Evolutionary conservation across 2,888 invertebrate species (phyloP).

Genomic region (Kryphioiulus occultus): DNA sequence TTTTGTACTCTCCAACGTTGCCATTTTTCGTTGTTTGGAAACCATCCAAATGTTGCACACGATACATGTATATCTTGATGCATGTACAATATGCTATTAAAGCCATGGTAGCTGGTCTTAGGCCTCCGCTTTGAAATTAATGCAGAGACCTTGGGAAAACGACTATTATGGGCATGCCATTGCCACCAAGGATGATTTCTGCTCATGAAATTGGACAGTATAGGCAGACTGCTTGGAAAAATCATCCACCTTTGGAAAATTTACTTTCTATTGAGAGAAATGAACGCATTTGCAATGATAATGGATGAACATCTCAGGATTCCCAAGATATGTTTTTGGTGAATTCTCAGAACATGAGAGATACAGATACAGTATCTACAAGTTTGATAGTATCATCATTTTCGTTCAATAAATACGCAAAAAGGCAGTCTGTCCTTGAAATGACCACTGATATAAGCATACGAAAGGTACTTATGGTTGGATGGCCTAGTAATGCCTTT

Average conservation of each 20-base stretch:
- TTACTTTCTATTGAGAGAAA: too few species aligned
- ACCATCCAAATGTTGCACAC: constrained; percentile 7
- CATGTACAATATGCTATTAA: constrained; percentile 1
- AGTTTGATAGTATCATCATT: too few species aligned
- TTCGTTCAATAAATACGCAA: too few species aligned
- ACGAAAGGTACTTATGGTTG: not conserved
- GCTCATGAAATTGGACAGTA: not conserved
- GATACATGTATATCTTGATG: not conserved
- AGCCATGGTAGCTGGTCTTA: not conserved
- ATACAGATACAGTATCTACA: too few species aligned
- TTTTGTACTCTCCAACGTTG: not conserved
- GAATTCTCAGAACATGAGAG: too few species aligned
- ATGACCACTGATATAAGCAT: too few species aligned
- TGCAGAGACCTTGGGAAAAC: not conserved
- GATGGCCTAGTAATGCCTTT: not conserved
- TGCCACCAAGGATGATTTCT: not conserved
- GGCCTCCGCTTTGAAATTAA: not conserved
- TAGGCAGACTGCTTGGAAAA: not conserved
- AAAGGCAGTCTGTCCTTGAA: too few species aligned
- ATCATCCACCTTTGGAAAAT: too few species aligned
- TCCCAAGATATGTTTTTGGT: too few species aligned
- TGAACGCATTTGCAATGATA: too few species aligned
- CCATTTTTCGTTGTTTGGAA: constrained; percentile 3
- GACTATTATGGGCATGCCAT: constrained; percentile 11
- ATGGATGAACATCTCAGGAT: too few species aligned